These are phyloP conservation scores for Yponomeuta evonymella DNA, from an alignment of 2,888 invertebrate species.

Conservation along the genomic window DNA sequence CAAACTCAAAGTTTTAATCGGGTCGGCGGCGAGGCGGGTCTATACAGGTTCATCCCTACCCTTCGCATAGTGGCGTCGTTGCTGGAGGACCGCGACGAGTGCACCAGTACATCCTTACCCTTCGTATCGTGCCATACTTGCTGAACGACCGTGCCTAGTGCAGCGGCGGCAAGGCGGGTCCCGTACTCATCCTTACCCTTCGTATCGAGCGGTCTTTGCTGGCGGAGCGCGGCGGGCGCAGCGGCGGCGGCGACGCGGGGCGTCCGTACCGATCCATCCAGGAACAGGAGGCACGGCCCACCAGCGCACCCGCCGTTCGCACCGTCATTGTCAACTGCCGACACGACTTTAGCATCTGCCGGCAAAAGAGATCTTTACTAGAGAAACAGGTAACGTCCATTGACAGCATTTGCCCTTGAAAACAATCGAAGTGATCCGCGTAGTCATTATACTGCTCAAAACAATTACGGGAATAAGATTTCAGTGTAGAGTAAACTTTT, in stretches of 20 bases:
- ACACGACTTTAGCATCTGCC: conserved; percentile 91
- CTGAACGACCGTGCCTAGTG: neutral
- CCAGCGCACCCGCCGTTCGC: conserved; percentile 85
- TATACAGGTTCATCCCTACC: neutral
- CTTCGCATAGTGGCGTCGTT: neutral
- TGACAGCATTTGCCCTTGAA: no score
- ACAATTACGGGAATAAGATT: no score
- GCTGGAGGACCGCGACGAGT: neutral
- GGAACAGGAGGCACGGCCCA: conserved; percentile 89
- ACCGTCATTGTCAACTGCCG: conserved; percentile 93
- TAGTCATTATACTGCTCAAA: no score
- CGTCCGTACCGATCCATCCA: conserved; percentile 96
- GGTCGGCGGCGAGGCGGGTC: neutral
- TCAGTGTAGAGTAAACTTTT: no score
- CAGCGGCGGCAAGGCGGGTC: neutral
- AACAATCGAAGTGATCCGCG: no score
- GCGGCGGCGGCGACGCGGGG: conserved; percentile 86
- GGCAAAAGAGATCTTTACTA: conserved; percentile 12
- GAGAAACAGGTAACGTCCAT: no score
- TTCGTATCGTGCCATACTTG: neutral
- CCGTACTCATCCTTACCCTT: conserved; percentile 64
- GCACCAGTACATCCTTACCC: neutral
- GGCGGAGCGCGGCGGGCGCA: conserved; percentile 59
- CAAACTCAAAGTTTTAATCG: no score
- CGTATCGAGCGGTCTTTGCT: conserved; percentile 80